These are phyloP conservation scores for Polypterus bichir DNA, from an alignment of 2,113 vertebrate genomes.

Conservation along the genomic window DNA sequence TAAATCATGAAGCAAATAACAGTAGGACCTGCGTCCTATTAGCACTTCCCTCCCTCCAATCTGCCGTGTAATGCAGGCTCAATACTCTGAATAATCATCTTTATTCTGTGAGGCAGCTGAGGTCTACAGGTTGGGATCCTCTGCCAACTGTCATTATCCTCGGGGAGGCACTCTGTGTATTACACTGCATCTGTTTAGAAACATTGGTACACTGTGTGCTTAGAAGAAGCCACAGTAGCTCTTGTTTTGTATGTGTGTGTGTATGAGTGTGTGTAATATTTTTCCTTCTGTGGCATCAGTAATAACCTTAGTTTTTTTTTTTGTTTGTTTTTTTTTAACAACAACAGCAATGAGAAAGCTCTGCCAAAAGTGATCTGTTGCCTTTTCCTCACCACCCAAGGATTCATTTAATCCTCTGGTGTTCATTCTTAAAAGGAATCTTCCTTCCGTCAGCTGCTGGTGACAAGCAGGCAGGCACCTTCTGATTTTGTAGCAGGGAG, in stretches of 20 bases:
- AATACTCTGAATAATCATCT: constrained; percentile 55
- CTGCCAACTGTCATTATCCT: constrained; percentile 32
- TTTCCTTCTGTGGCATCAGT: no score
- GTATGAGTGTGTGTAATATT: no score
- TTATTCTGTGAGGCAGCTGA: constrained; percentile 50
- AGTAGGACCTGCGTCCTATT: constrained; percentile 18
- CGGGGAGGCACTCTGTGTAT: constrained; percentile 11
- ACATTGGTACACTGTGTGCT: background rate
- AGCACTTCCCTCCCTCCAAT: constrained; percentile 24
- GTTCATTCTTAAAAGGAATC: constrained; percentile 25
- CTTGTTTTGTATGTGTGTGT: no score
- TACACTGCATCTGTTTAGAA: constrained; percentile 18
- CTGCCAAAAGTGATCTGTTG: background rate
- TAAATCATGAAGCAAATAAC: background rate
- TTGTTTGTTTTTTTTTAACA: background rate
- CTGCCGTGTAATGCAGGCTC: constrained; percentile 44
- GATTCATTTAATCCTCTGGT: constrained; percentile 18
- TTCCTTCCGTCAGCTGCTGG: background rate
- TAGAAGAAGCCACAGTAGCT: background rate
- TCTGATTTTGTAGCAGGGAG: background rate
- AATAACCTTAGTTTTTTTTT: no score
- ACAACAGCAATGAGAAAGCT: background rate
- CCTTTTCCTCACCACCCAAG: constrained; percentile 8
- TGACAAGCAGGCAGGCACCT: background rate
- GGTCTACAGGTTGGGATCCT: constrained; percentile 41